Conservation (phyloP, 2,113 vertebrate species). For the Melanerpes formicivorus region DNA sequence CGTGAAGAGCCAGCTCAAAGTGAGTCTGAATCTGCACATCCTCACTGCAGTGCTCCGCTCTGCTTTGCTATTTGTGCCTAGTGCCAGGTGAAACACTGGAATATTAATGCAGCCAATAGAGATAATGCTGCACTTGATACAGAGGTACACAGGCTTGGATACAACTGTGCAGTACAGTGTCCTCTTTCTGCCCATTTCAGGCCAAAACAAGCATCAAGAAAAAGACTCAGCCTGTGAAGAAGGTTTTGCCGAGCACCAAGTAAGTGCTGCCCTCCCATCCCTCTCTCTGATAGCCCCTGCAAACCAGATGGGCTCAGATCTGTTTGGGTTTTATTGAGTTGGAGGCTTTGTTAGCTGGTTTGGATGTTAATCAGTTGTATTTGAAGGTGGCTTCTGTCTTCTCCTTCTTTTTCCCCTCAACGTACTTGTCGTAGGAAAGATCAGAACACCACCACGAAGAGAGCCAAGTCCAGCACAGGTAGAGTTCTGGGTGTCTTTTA, state of each 20-base stretch:
- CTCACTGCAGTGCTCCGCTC: background rate
- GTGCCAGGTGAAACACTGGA: background rate
- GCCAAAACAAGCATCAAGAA: conserved; percentile 63
- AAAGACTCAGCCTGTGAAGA: conserved; percentile 35
- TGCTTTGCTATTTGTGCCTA: background rate
- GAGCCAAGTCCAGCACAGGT: conserved; percentile 36
- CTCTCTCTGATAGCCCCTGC: accelerated
- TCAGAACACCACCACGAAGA: background rate
- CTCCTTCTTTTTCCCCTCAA: background rate
- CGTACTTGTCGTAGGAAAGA: conserved; percentile 56
- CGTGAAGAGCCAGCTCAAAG: background rate
- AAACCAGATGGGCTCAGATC: accelerated
- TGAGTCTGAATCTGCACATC: accelerated
- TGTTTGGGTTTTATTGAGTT: background rate
- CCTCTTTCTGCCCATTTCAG: conserved; percentile 30
- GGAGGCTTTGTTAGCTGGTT: background rate
- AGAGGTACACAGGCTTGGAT: background rate
- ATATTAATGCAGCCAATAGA: background rate
- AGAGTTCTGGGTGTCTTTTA: background rate
- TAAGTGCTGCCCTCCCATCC: background rate
- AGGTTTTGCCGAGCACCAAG: conserved; percentile 33
- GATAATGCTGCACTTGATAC: no score
- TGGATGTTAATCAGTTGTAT: background rate
- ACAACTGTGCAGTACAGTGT: background rate
- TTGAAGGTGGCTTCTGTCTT: background rate